phyloP scores from a whole-genome alignment of 2,797 vertebrate genomes.

The Neosilurus mollespiculum region DNA sequence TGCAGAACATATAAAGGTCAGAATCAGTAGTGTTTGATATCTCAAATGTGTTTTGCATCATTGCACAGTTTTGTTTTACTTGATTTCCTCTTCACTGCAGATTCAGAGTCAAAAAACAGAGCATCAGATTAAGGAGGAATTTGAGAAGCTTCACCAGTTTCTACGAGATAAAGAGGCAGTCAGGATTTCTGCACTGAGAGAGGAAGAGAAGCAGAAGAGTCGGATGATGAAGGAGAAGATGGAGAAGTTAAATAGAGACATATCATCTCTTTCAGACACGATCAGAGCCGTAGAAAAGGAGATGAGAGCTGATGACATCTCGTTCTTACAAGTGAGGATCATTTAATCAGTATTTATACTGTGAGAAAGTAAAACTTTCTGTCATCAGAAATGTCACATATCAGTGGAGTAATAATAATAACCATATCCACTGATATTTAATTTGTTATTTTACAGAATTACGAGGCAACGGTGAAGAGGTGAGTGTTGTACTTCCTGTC shows the following conservation, averaged over 20 bases:
- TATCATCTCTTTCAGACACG: not conserved
- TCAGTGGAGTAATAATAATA: not conserved
- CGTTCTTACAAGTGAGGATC: constrained; percentile 15
- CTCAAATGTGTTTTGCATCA: not conserved
- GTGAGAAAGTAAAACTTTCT: not conserved
- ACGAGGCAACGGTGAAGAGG: constrained; percentile 29
- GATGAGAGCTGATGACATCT: not conserved
- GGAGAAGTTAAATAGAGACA: not conserved
- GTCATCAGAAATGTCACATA: not conserved
- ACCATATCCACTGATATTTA: not conserved
- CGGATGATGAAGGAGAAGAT: constrained; percentile 8
- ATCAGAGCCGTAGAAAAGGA: not conserved
- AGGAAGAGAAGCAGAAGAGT: constrained; percentile 7
- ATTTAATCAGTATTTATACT: not conserved
- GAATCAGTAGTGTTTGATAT: not conserved
- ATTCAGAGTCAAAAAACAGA: constrained; percentile 13
- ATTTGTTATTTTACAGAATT: constrained; percentile 38
- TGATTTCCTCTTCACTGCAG: not conserved
- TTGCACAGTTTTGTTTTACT: not conserved
- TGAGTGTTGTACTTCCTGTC: not conserved
- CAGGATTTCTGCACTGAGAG: constrained; percentile 27
- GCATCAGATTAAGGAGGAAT: constrained; percentile 12
- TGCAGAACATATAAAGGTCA: constrained; percentile 16
- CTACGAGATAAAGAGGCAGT: constrained; percentile 27
- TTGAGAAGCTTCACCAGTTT: constrained; percentile 37